Percentiles rank a stretch among this genome's conserved stretches.
phyloP scores from a whole-genome alignment of 2,888 invertebrate species.

The Bombylius major region DNA sequence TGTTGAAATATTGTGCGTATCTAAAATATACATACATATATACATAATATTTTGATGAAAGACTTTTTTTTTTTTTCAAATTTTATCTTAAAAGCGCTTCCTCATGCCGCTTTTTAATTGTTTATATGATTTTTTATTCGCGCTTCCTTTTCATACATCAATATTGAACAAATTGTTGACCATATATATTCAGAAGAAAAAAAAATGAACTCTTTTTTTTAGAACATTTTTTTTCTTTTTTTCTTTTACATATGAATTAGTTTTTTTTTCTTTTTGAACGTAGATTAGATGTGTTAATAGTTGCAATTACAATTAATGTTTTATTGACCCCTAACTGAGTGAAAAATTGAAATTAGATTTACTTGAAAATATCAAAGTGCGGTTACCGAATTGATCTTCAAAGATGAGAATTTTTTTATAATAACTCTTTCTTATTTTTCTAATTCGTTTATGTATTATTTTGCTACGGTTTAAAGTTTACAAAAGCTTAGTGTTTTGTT shows the following conservation, averaged over 20 bases:
- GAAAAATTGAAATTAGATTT: constrained; percentile 9
- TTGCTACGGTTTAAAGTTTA: no score
- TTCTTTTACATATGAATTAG: not conserved
- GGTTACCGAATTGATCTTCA: not conserved
- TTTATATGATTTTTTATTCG: not conserved
- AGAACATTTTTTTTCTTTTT: not conserved
- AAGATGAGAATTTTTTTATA: no score
- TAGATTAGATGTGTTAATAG: not conserved
- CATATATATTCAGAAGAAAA: not conserved
- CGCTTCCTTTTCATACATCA: not conserved
- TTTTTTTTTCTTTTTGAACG: not conserved
- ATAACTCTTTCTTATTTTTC: no score
- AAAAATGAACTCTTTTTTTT: not conserved
- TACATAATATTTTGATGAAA: no score
- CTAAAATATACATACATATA: no score
- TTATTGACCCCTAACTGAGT: constrained; percentile 1
- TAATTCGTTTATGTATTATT: no score
- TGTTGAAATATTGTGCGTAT: not conserved
- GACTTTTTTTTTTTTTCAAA: not conserved
- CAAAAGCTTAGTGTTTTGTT: no score
- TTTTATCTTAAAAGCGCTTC: not conserved
- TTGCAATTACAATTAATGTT: not conserved
- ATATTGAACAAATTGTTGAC: not conserved
- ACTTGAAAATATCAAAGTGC: not conserved
- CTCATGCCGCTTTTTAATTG: not conserved